Percentiles rank a stretch among this genome's conserved stretches.
phyloP scores from a whole-genome alignment of 2,888 invertebrate genomes.

The Sthenelais limicola region DNA sequence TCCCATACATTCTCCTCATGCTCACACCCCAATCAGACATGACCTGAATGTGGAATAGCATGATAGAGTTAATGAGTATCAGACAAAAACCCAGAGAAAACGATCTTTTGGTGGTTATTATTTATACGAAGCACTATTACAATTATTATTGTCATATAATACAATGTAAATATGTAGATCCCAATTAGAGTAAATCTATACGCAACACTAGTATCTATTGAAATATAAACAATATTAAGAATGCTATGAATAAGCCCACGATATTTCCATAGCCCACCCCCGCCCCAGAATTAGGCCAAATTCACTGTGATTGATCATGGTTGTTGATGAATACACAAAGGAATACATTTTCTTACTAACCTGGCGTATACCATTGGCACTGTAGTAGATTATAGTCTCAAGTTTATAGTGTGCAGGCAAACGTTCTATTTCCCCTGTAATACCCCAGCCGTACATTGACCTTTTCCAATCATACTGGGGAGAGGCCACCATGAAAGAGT shows the following conservation, averaged over 20 bases:
- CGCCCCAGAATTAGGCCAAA: no score
- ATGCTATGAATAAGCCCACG: no score
- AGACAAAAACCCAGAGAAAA: conserved; percentile 1
- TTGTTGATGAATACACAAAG: no score
- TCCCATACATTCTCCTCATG: conserved; percentile 55
- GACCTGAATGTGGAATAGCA: conserved; percentile 52
- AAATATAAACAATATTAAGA: no score
- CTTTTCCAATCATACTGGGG: conserved; percentile 26
- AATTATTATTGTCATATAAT: no score
- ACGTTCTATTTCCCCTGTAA: conserved; percentile 37
- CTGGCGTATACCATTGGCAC: conserved; percentile 41
- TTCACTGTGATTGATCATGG: no score
- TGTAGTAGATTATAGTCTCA: conserved; percentile 43
- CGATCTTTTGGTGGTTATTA: neutral
- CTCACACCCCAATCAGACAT: conserved; percentile 56
- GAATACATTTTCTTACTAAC: no score
- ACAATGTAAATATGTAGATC: no score
- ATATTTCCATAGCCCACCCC: no score
- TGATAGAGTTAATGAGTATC: neutral
- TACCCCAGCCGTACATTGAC: conserved; percentile 41
- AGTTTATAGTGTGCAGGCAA: conserved; percentile 36
- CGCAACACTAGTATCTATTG: no score
- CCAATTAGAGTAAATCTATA: no score
- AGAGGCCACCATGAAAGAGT: conserved; percentile 49
- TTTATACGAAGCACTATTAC: no score